Evolutionary conservation across 2,797 vertebrate species (phyloP), one percentile per base, ranked within the genome.

Genomic region (Harpagifer antarcticus): DNA sequence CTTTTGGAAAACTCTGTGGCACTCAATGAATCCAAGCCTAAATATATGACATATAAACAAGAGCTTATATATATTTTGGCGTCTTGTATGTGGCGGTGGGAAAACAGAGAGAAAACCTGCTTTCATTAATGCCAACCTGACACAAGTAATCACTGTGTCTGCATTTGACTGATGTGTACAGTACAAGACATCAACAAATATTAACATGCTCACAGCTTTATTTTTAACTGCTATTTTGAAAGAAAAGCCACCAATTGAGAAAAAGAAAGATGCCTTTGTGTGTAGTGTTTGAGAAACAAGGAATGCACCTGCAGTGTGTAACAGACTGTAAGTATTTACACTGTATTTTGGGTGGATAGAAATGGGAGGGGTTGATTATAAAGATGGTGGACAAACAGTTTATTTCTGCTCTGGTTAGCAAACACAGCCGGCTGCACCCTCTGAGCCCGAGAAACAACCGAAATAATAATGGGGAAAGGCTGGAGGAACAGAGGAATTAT

Each of bases 381-480:
- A 80, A 82, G 74, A 10, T 7, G 16, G 20, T 20, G 48, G 37
- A 43, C 58, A 72, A 85, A 86, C 86, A 79, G 62, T 79, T 92
- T 88, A 88, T 79, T 91, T 91, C 85, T 91, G 90, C 87, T 90
- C 90, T 91, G 88, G 75, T 92, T 90, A 82, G 82, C 88, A 85
- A 80, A 76, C 47, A 78, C 76, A 82, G 76, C 81, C 72, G 66
- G 63, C 71, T 43, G 72, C 68, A 54, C 9, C 67, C 60, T 66
- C 61, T 9, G 4, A 68, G 37, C n/a, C 58, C 42, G 33, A 49
- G 42, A 59, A 68, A 10, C 57, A 59, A 67, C 45, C 1, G 63
- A 23, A 56, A 64, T 49, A 0, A 17, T 27, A 7, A 14, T 19
- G 42, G n/a, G n/a, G n/a, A n/a, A n/a, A n/a, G n/a, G n/a, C n/a